phyloP scores from a whole-genome alignment of 2,797 vertebrate genomes.

The Coregonus suidteri region DNA sequence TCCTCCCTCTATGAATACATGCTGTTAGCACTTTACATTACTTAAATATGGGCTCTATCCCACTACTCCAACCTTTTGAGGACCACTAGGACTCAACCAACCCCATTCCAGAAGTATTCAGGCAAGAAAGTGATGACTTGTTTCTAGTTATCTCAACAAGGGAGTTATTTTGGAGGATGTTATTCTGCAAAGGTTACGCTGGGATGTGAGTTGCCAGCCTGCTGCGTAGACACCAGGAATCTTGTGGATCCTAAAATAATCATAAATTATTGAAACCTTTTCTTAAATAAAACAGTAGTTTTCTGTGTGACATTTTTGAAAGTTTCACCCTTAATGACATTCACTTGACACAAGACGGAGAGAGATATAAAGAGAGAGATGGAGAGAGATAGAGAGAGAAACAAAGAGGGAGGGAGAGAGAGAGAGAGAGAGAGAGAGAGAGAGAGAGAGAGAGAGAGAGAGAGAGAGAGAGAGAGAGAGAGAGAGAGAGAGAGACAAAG shows the following conservation, averaged over 20 bases:
- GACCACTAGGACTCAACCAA: conserved; percentile 6
- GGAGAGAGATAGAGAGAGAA: no score
- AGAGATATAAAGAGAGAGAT: no score
- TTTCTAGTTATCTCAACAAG: conserved; percentile 10
- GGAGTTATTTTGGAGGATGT: neutral
- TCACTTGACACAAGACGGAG: no score
- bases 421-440: no score
- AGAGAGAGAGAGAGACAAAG: neutral
- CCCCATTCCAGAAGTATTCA: conserved; percentile 8
- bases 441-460: no score
- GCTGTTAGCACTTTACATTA: neutral
- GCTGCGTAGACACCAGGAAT: neutral
- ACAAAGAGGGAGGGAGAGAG: no score
- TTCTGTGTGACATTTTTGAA: neutral
- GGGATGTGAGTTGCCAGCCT: neutral
- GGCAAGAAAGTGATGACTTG: neutral
- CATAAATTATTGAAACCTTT: conserved; percentile 1
- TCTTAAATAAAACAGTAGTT: neutral
- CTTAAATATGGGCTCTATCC: neutral
- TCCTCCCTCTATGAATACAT: neutral
- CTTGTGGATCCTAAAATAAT: conserved; percentile 2
- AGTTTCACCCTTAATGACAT: no score
- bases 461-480: no score
- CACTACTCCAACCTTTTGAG: neutral
- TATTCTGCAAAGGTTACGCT: neutral